Conservation (phyloP, 2,797 vertebrate species). For the Natrix natrix region DNA sequence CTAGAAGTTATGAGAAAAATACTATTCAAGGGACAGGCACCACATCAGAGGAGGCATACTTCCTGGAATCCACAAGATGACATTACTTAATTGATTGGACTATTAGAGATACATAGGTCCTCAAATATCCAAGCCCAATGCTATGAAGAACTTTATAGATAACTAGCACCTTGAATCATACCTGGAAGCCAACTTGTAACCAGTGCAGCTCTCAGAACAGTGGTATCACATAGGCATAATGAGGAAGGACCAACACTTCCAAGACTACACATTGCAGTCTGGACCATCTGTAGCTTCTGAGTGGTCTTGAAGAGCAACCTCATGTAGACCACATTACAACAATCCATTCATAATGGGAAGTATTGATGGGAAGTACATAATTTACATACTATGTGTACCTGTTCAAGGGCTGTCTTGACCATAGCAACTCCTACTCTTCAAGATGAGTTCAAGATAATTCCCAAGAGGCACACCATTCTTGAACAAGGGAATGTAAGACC, state of each 20-base stretch:
- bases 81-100: too few relatives aligned
- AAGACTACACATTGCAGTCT: background rate
- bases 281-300: background rate
- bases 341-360: background rate
- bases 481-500: background rate
- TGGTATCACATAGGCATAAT: background rate
- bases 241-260: background rate
- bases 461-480: background rate
- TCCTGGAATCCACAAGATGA: too few relatives aligned
- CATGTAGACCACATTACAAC: background rate
- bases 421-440: background rate
- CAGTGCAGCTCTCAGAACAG: background rate
- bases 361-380: background rate
- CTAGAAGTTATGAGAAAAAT: background rate
- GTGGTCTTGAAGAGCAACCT: background rate
- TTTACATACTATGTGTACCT: background rate
- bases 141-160: too few relatives aligned
- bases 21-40: background rate
- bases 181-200: background rate
- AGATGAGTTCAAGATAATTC: background rate
- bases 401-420: background rate
- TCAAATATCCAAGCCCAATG: too few relatives aligned
- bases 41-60: too few relatives aligned
- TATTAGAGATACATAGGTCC: too few relatives aligned
- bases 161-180: background rate